These are phyloP conservation scores for Eupsilia transversa DNA, from an alignment of 2,888 invertebrate genomes.

Conservation along the genomic window DNA sequence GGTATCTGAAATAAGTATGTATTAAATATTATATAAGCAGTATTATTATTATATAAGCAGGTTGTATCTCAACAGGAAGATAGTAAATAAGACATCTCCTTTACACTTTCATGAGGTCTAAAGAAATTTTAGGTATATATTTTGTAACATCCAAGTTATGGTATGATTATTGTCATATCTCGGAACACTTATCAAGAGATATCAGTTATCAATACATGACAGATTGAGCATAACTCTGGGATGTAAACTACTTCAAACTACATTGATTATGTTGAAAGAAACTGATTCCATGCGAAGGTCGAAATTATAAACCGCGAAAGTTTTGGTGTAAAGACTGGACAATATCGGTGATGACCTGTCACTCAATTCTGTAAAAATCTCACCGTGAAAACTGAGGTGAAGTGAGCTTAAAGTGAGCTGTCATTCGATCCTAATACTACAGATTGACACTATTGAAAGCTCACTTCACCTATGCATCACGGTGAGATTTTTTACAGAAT, in stretches of 20 bases:
- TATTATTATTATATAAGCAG: not conserved
- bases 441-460: too few species aligned
- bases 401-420: too few species aligned
- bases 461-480: too few species aligned
- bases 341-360: too few species aligned
- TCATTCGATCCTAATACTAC: too few species aligned
- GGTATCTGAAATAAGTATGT: not conserved
- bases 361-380: too few species aligned
- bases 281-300: not conserved
- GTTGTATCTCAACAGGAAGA: not conserved
- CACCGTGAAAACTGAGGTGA: too few species aligned
- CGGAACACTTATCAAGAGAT: conserved; percentile 33
- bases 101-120: not conserved
- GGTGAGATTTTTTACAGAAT: too few species aligned
- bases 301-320: not conserved
- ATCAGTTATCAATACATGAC: conserved; percentile 28
- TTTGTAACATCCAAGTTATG: not conserved
- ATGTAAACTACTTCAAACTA: conserved; percentile 32
- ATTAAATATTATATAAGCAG: not conserved
- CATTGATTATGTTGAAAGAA: conserved; percentile 22
- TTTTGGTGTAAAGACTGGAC: too few species aligned
- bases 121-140: not conserved
- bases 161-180: conserved; percentile 24
- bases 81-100: not conserved
- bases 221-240: conserved; percentile 32